Percentiles rank a stretch among this genome's conserved stretches.
phyloP scores from a whole-genome alignment of 2,797 vertebrate species.

The Tokudaia muenninki region DNA sequence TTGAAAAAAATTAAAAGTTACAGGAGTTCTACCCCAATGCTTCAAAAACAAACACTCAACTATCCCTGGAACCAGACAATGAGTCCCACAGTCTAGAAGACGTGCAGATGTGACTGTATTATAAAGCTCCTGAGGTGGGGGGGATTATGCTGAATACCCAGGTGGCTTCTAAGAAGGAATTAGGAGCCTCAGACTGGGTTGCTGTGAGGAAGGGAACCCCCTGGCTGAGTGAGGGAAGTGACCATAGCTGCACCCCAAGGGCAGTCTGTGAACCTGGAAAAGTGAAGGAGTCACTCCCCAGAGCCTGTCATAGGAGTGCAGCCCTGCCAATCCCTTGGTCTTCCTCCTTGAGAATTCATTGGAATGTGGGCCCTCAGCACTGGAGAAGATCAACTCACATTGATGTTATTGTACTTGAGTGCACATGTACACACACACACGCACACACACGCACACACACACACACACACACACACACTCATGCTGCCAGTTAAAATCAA shows the following conservation, averaged over 20 bases:
- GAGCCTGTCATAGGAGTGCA: not conserved
- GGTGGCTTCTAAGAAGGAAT: not conserved
- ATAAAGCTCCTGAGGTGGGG: not conserved
- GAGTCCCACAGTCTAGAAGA: not conserved
- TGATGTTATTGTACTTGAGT: not conserved
- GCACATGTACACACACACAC: too few species aligned
- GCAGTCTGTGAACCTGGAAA: not conserved
- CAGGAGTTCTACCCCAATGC: not conserved
- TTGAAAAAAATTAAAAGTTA: not conserved
- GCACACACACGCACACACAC: not conserved
- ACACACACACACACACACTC: not conserved
- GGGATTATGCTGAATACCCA: not conserved
- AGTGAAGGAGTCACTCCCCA: fast-evolving
- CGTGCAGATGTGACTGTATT: not conserved
- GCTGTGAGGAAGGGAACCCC: not conserved
- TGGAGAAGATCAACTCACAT: not conserved
- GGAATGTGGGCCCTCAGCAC: not conserved
- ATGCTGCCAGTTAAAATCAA: not conserved
- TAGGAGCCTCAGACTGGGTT: not conserved
- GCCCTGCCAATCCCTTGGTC: not conserved
- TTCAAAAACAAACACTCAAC: not conserved
- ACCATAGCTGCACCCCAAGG: fast-evolving
- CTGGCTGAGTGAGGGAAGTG: not conserved
- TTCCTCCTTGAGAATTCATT: not conserved
- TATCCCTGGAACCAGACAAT: not conserved